Percentiles rank a stretch among this genome's conserved stretches.
Conservation (phyloP, 2,113 vertebrate species). For the Carassius gibelio region DNA sequence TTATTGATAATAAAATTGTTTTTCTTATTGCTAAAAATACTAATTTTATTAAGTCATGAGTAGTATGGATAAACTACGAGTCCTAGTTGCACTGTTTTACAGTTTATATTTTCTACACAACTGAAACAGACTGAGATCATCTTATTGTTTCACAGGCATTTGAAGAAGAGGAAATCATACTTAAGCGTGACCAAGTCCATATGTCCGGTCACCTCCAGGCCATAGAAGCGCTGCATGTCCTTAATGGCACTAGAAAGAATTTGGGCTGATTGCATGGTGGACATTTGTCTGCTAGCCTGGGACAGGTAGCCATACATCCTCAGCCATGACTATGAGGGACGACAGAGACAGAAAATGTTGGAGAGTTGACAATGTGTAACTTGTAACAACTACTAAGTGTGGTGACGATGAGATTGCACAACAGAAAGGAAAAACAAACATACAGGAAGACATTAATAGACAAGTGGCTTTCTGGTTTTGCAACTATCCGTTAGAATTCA, state of each 20-base stretch:
- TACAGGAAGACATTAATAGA: background rate
- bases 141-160: background rate
- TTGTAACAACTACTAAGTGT: background rate
- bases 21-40: no score
- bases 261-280: constrained; percentile 91
- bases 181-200: constrained; percentile 81
- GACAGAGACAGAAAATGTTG: background rate
- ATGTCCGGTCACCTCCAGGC: constrained; percentile 85
- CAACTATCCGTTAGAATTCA: background rate
- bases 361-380: background rate
- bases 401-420: background rate
- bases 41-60: no score
- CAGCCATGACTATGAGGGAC: constrained; percentile 83
- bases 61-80: background rate
- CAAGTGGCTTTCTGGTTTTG: background rate
- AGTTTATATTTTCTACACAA: background rate
- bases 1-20: no score
- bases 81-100: background rate
- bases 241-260: constrained; percentile 85
- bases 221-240: constrained; percentile 94
- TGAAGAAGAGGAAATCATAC: constrained; percentile 72
- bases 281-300: constrained; percentile 89
- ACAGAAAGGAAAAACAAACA: background rate
- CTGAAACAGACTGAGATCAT: background rate
- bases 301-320: constrained; percentile 92